A percentile compares a stretch with the other conserved stretches of the same genome.
phyloP scores from a whole-genome alignment of 2,113 vertebrate genomes.

The Chlorodrepanis virens region DNA sequence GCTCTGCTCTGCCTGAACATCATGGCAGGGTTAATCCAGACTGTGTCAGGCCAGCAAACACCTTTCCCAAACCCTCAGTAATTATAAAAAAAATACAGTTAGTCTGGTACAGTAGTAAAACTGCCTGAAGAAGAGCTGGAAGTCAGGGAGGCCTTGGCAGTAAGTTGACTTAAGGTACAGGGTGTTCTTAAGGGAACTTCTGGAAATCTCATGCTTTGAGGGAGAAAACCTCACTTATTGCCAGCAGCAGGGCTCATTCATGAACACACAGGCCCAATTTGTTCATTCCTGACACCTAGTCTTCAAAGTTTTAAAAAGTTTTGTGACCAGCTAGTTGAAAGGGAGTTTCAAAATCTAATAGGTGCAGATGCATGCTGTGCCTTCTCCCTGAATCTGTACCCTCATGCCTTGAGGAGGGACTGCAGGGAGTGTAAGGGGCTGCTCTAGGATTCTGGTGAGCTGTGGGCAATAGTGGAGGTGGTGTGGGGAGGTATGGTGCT shows the following conservation, averaged over 20 bases:
- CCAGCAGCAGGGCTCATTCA: neutral
- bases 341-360: neutral
- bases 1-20: neutral
- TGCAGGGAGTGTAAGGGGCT: neutral
- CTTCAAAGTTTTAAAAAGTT: neutral
- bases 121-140: neutral
- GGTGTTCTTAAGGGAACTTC: neutral
- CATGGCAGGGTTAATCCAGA: neutral
- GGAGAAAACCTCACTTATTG: neutral
- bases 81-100: neutral
- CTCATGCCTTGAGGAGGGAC: neutral
- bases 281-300: neutral
- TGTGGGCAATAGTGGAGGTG: neutral
- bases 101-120: neutral
- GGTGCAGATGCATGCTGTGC: neutral
- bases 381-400: accelerated
- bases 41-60: neutral
- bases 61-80: neutral
- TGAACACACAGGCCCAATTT: accelerated
- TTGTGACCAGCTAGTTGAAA: neutral
- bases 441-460: accelerated
- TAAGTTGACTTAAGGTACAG: neutral
- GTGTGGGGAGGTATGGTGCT: accelerated
- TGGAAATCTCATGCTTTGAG: neutral
- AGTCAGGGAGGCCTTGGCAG: neutral